These are phyloP conservation scores for Hypotaenidia okinawae DNA, from an alignment of 2,797 vertebrate species.

Conservation along the genomic window DNA sequence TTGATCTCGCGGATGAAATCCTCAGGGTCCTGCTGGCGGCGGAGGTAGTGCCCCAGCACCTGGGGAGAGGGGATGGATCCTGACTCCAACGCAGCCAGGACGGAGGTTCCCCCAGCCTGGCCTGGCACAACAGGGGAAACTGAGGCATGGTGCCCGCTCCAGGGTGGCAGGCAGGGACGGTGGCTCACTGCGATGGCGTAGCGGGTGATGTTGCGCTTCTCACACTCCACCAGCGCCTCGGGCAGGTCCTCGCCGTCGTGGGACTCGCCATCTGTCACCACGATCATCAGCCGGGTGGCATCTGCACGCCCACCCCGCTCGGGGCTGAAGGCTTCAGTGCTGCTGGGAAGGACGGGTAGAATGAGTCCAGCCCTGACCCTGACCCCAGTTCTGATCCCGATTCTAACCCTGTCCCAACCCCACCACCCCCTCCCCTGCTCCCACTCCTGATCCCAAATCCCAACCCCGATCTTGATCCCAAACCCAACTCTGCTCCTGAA, in stretches of 20 bases:
- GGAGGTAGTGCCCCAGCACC: conserved; percentile 95
- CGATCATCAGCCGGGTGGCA: conserved; percentile 91
- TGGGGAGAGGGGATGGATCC: conserved; percentile 20
- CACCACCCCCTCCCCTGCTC: no score
- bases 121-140: neutral
- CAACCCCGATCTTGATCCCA: no score
- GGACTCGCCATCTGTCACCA: conserved; percentile 95
- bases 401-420: no score
- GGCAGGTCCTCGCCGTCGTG: conserved; percentile 93
- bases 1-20: conserved; percentile 94
- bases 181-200: conserved; percentile 92
- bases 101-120: neutral
- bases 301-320: conserved; percentile 85
- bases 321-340: conserved; percentile 90
- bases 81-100: fast-evolving
- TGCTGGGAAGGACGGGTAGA: neutral
- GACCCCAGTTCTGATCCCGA: no score
- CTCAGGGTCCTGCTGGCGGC: conserved; percentile 90
- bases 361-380: neutral
- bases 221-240: conserved; percentile 83
- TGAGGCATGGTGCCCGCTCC: neutral
- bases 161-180: neutral
- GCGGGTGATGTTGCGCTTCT: conserved; percentile 88
- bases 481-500: fast-evolving
- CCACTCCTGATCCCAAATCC: no score